A percentile compares a stretch with the other conserved stretches of the same genome.
These are phyloP conservation scores for Centroberyx gerrardi DNA, from an alignment of 2,797 vertebrate species.

Conservation along the genomic window DNA sequence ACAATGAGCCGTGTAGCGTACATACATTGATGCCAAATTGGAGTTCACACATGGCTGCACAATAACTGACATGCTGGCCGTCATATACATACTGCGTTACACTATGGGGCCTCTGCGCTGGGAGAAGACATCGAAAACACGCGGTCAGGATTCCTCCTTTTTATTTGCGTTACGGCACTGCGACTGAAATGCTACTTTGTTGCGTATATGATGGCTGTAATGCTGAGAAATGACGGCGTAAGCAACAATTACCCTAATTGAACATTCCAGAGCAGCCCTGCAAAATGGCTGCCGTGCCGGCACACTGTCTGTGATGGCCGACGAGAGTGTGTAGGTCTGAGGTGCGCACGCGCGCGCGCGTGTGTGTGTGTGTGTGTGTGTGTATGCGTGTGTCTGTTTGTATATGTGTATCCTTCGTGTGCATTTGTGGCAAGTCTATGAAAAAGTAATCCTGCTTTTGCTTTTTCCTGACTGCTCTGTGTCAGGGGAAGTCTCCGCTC, in stretches of 20 bases:
- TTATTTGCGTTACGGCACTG: neutral
- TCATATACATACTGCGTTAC: slow-evolving; percentile 52
- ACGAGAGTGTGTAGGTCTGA: slow-evolving; percentile 77
- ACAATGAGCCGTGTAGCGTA: slow-evolving; percentile 36
- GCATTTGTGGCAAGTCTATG: slow-evolving; percentile 35
- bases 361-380: slow-evolving; percentile 24
- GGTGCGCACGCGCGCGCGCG: slow-evolving; percentile 56
- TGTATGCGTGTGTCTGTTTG: slow-evolving; percentile 41
- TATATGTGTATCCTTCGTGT: slow-evolving; percentile 24
- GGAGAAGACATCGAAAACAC: slow-evolving; percentile 17
- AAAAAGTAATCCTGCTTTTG: slow-evolving; percentile 59
- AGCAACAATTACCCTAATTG: slow-evolving; percentile 79
- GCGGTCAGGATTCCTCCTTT: slow-evolving; percentile 4
- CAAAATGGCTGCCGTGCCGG: slow-evolving; percentile 84
- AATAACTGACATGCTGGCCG: slow-evolving; percentile 41
- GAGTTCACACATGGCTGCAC: slow-evolving; percentile 66
- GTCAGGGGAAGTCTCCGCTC: slow-evolving; percentile 63
- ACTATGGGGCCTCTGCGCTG: slow-evolving; percentile 30
- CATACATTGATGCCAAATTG: slow-evolving; percentile 59
- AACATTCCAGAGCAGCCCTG: slow-evolving; percentile 78
- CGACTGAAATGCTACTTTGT: slow-evolving; percentile 2
- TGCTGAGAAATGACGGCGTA: slow-evolving; percentile 38
- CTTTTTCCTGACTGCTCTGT: slow-evolving; percentile 60
- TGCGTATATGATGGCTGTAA: slow-evolving; percentile 16
- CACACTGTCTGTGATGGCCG: slow-evolving; percentile 82